Evolutionary conservation across 2,113 vertebrate species (phyloP), one percentile per base, ranked within the genome.

Genomic region (Trichechus manatus): DNA sequence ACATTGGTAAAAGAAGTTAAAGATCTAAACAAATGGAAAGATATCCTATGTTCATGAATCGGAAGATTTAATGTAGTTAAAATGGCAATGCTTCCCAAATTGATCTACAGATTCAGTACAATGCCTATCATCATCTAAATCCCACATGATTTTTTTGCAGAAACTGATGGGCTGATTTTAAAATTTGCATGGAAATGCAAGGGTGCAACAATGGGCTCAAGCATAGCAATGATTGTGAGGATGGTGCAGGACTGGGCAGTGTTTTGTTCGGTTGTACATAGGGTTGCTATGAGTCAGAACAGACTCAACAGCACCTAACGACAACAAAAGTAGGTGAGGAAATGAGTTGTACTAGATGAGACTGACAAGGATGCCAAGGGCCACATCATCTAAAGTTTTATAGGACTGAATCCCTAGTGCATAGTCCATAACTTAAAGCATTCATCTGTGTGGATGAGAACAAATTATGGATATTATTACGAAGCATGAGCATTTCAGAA

Each of bases 41-140:
- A 31, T 50, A 93, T 19, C 63, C 63, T n/a, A 44, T 61, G 0
- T 84, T 90, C 53, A 56, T 75, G 82, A 19, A 47, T 81, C 22
- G 47, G 89, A 94, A 79, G 72, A 77, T 70, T 88, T 93, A 61
- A 31, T 68, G 4, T 91, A 53, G 22, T 87, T 88, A 90, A 53
- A n/a, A 87, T 75, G 66, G 53, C 44, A 31, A 75, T 44, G 29
- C 10, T 68, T 31, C 59, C 14, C 63, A 92, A 80, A 82, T 36
- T 86, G n/a, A 82, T 64, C 14, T 64, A 36, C 8, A 64, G 87
- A 59, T 93, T 89, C 14, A 87, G 50, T 23, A 81, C 22, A 44
- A 36, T 47, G 22, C 15, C 70, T 92, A 23, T 68, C 3, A 72
- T 36, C 9, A 39, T 39, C 31, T 80, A 64, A 94, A 80, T 87